Percentiles rank a stretch among this genome's conserved stretches.
These are phyloP conservation scores for Pegoplata infirma DNA, from an alignment of 2,888 invertebrate genomes.

Conservation along the genomic window DNA sequence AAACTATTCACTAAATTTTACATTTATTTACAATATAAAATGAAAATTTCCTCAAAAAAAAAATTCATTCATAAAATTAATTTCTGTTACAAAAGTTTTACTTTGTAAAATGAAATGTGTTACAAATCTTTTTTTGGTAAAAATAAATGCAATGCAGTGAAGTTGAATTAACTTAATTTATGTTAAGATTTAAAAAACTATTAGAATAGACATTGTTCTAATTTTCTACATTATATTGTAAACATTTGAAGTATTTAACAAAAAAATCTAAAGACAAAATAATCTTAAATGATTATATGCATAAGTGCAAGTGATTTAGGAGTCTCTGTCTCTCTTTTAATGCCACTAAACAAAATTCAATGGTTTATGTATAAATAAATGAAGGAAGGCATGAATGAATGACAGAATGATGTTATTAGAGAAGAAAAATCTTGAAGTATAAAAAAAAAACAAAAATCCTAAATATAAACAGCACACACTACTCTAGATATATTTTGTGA, in stretches of 20 bases:
- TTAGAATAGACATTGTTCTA: conserved; percentile 22
- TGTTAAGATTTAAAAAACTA: conserved; percentile 13
- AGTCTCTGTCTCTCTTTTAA: too few relatives aligned
- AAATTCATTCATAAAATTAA: conserved; percentile 19
- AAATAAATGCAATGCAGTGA: conserved; percentile 2
- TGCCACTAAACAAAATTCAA: conserved; percentile 16
- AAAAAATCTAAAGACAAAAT: conserved; percentile 15
- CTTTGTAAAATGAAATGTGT: too few relatives aligned
- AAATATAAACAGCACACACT: conserved; percentile 37
- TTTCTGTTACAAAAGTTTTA: too few relatives aligned
- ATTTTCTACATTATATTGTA: conserved; percentile 18
- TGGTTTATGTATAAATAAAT: conserved; percentile 26
- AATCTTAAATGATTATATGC: conserved; percentile 41
- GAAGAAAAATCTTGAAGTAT: neutral
- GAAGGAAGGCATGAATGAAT: conserved; percentile 25
- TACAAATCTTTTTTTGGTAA: neutral
- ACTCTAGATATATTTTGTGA: conserved; percentile 9
- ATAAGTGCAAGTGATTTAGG: conserved; percentile 52
- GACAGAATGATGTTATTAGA: conserved; percentile 49
- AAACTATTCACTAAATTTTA: neutral
- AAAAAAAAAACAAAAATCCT: conserved; percentile 26
- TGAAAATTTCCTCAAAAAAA: too few relatives aligned
- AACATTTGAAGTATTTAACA: neutral
- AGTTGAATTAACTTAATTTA: neutral
- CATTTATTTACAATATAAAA: conserved; percentile 18